Percentiles rank a stretch among this genome's conserved stretches.
Conservation (phyloP, 2,797 vertebrate species). For the Heterohyrax brucei region DNA sequence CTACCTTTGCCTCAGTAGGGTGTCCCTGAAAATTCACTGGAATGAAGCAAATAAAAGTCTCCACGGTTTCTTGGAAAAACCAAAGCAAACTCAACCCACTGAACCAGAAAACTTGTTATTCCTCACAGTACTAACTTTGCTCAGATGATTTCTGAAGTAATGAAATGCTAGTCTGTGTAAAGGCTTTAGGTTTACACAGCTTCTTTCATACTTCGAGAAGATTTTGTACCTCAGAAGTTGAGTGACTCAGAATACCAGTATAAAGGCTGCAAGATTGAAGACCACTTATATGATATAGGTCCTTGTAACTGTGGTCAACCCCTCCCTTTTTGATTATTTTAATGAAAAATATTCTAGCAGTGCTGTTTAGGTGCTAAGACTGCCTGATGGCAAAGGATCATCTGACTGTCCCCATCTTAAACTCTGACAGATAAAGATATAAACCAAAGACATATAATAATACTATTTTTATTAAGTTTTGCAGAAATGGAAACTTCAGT, state of each 20-base stretch:
- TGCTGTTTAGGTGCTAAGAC: not conserved
- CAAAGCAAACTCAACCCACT: slow-evolving; percentile 56
- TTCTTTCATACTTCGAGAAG: slow-evolving; percentile 15
- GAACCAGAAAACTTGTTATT: slow-evolving; percentile 54
- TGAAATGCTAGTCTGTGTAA: slow-evolving; percentile 21
- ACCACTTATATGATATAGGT: not conserved
- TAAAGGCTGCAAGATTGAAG: not conserved
- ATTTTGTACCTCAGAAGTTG: not conserved
- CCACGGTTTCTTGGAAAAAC: slow-evolving; percentile 70
- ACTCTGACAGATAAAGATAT: slow-evolving; percentile 45
- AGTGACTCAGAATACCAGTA: not conserved
- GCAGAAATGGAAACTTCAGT: slow-evolving; percentile 64
- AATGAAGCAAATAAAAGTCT: slow-evolving; percentile 26
- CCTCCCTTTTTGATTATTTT: slow-evolving; percentile 50
- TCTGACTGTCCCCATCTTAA: not conserved
- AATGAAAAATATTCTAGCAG: slow-evolving; percentile 8
- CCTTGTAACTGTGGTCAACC: not conserved
- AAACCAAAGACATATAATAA: slow-evolving; percentile 30
- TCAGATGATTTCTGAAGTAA: slow-evolving; percentile 43
- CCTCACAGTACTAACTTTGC: not conserved
- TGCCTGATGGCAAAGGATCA: not conserved
- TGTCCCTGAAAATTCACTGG: slow-evolving; percentile 22
- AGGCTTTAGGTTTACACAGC: not conserved
- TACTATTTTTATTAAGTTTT: slow-evolving; percentile 63
- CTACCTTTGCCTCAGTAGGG: slow-evolving; percentile 21